Conservation (phyloP, 2,888 invertebrate species). For the Actias luna region DNA sequence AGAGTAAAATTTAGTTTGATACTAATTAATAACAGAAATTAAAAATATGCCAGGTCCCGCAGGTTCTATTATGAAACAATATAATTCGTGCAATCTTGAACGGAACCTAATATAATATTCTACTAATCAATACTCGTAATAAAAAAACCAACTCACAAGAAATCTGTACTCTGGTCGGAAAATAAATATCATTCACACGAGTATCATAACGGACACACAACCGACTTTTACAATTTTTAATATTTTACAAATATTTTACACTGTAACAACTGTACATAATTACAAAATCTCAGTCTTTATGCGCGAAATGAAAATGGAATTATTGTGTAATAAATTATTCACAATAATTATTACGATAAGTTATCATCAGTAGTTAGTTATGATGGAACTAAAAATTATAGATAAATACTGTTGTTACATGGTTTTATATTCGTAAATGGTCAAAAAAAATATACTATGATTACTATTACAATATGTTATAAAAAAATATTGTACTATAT, state of each 20-base stretch:
- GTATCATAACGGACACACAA: constrained; percentile 52
- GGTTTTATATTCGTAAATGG: constrained; percentile 19
- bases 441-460: constrained; percentile 22
- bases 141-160: constrained; percentile 1
- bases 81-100: neutral
- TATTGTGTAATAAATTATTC: neutral
- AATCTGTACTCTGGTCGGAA: constrained; percentile 20
- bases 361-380: constrained; percentile 21
- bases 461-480: constrained; percentile 36
- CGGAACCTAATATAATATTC: neutral
- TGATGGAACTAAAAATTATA: constrained; percentile 27
- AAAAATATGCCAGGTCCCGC: neutral
- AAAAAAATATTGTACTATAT: constrained; percentile 47
- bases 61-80: neutral
- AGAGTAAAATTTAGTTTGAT: neutral
- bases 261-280: constrained; percentile 61
- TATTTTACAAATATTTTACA: constrained; percentile 51
- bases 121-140: constrained; percentile 7
- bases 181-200: constrained; percentile 37
- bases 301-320: constrained; percentile 39
- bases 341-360: constrained; percentile 36
- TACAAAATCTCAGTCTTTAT: constrained; percentile 68
- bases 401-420: constrained; percentile 53
- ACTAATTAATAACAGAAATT: neutral
- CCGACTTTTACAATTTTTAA: constrained; percentile 23